Conservation (phyloP, 2,113 vertebrate species). For the Lycaon pictus region DNA sequence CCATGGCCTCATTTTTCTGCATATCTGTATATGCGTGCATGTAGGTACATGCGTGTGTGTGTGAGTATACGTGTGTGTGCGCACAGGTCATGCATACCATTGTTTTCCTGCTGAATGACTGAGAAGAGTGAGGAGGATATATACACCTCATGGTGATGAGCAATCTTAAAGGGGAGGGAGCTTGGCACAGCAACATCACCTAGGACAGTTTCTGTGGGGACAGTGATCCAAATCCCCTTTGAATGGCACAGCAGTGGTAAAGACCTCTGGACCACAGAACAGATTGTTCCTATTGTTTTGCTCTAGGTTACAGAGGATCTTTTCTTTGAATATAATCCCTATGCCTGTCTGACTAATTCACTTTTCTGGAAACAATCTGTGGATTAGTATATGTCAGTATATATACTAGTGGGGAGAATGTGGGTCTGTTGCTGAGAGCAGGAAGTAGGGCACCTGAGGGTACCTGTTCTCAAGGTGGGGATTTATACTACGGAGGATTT, state of each 20-base stretch:
- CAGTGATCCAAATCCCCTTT: not conserved
- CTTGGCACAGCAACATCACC: not conserved
- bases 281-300: not conserved
- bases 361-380: not conserved
- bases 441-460: not conserved
- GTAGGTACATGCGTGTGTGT: not conserved
- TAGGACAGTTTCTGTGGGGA: not conserved
- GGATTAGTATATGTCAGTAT: not conserved
- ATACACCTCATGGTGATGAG: not conserved
- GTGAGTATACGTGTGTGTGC: not conserved
- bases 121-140: not conserved
- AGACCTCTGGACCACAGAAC: not conserved
- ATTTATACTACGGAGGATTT: not conserved
- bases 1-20: not conserved
- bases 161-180: not conserved
- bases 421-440: not conserved
- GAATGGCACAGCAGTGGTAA: not conserved
- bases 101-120: not conserved
- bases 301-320: not conserved
- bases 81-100: not conserved
- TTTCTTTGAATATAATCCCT: not conserved
- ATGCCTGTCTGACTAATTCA: not conserved
- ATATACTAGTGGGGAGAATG: not conserved
- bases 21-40: not conserved
- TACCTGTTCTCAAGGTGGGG: not conserved